These are phyloP conservation scores for Montipora efflorescens DNA, from an alignment of 64 coral and sea anemone species.

Conservation along the genomic window DNA sequence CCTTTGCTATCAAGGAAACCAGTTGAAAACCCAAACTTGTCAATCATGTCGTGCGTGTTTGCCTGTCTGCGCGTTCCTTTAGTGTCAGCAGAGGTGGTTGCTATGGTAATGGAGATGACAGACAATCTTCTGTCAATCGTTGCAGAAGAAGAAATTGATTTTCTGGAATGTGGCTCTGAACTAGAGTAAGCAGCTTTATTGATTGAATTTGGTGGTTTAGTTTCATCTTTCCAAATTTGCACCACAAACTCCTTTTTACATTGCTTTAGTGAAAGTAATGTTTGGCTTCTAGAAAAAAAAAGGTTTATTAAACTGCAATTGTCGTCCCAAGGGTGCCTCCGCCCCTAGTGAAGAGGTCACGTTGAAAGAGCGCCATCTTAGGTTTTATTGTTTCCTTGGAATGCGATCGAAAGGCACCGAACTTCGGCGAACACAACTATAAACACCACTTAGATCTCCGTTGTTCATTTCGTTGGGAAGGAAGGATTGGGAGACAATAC, in stretches of 20 bases:
- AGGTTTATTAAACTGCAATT: too few species aligned
- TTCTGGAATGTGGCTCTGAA: conserved; percentile 40
- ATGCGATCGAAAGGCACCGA: too few species aligned
- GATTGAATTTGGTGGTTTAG: background rate
- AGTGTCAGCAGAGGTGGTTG: conserved; percentile 72
- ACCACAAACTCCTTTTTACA: background rate
- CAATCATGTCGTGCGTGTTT: conserved; percentile 81
- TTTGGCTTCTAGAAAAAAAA: too few species aligned
- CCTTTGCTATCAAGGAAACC: conserved; percentile 75
- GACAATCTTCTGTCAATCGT: conserved; percentile 69
- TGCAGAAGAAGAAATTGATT: background rate
- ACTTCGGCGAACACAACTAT: too few species aligned
- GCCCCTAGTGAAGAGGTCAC: too few species aligned
- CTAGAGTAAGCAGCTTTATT: background rate
- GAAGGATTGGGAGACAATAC: too few species aligned
- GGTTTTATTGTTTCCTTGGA: too few species aligned
- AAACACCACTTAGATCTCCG: too few species aligned
- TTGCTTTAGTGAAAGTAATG: too few species aligned
- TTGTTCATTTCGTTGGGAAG: too few species aligned
- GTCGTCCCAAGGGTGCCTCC: too few species aligned
- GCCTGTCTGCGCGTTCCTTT: conserved; percentile 64
- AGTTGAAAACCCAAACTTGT: conserved; percentile 49
- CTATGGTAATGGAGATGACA: conserved; percentile 97
- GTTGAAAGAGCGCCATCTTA: too few species aligned
- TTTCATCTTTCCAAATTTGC: background rate